These are phyloP conservation scores for Cosmia trapezina DNA, from an alignment of 2,888 invertebrate genomes.

Conservation along the genomic window DNA sequence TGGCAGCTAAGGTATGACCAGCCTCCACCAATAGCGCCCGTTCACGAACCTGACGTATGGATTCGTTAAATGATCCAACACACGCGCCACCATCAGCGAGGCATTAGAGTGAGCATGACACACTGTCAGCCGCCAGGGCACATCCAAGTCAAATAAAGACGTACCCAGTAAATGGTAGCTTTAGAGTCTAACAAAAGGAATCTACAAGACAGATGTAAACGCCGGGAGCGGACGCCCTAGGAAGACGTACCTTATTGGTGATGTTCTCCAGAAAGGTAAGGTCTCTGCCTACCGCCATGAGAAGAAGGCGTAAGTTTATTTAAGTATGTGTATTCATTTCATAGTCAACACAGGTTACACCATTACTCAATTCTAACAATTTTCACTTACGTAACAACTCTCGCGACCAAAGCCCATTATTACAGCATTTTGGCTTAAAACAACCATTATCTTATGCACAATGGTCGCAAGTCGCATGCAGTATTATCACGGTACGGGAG, in stretches of 20 bases:
- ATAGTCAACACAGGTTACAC: not conserved
- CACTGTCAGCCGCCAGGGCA: too few relatives aligned
- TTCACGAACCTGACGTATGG: too few relatives aligned
- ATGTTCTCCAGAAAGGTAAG: not conserved
- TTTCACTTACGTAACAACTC: not conserved
- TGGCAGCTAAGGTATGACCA: too few relatives aligned
- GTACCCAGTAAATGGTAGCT: too few relatives aligned
- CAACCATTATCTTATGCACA: constrained; percentile 35
- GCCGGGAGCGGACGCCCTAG: not conserved
- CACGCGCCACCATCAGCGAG: too few relatives aligned
- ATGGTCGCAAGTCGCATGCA: constrained; percentile 32
- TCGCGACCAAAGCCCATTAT: not conserved
- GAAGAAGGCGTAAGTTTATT: not conserved
- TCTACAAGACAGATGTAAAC: not conserved
- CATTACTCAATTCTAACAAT: not conserved
- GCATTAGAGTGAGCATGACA: too few relatives aligned
- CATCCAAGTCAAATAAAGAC: too few relatives aligned
- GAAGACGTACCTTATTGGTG: not conserved
- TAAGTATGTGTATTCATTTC: not conserved
- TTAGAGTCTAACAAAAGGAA: not conserved
- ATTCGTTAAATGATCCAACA: too few relatives aligned
- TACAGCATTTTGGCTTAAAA: constrained; percentile 40
- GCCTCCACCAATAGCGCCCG: too few relatives aligned
- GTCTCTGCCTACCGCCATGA: not conserved
- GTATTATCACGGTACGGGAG: constrained; percentile 1